Evolutionary conservation across 2,888 invertebrate species (phyloP).

Genomic region (Lasius fuliginosus): DNA sequence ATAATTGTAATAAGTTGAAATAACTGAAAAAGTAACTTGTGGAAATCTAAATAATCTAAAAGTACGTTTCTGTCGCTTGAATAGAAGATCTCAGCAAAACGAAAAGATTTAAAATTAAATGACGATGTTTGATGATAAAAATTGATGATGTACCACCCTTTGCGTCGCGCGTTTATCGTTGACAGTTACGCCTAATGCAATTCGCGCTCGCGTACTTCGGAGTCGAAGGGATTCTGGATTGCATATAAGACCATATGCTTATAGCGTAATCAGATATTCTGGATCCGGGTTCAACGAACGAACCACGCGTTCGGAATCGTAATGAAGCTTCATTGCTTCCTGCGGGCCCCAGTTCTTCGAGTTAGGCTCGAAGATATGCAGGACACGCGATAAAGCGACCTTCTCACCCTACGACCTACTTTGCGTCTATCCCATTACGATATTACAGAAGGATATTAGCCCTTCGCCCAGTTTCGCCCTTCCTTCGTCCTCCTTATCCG

Average conservation of each 20-base stretch:
- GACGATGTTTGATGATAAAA: background rate
- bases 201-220: background rate
- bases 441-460: constrained; percentile 22
- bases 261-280: constrained; percentile 47
- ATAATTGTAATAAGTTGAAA: background rate
- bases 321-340: constrained; percentile 64
- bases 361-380: constrained; percentile 47
- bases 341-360: constrained; percentile 24
- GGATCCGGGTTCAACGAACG: constrained; percentile 23
- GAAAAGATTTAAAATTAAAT: background rate
- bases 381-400: constrained; percentile 35
- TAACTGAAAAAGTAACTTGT: background rate
- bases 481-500: constrained; percentile 22
- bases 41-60: background rate
- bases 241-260: constrained; percentile 35
- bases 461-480: background rate
- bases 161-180: background rate
- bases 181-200: constrained; percentile 1
- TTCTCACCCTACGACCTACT: constrained; percentile 54
- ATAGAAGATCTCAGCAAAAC: background rate
- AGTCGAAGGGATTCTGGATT: constrained; percentile 34
- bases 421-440: constrained; percentile 44
- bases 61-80: background rate
- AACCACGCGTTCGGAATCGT: constrained; percentile 30
- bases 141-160: background rate